Percentiles rank a stretch among this genome's conserved stretches.
Conservation (phyloP, 92 coral and sea anemone genomes). For the Paramuricea clavata region DNA sequence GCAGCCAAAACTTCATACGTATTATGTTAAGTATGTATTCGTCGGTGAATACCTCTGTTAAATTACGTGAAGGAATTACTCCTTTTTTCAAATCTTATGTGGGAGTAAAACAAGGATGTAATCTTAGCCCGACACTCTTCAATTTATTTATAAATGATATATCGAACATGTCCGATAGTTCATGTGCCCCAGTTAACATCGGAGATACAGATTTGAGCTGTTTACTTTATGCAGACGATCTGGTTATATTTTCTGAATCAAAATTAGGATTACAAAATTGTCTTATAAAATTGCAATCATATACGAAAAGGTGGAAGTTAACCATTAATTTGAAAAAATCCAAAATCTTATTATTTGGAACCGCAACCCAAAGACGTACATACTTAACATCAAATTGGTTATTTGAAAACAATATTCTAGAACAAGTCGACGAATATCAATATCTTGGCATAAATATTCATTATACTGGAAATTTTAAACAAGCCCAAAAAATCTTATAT, state of each 20-base stretch:
- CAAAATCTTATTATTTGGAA: too few species aligned
- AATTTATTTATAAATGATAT: not conserved
- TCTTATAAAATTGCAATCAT: too few species aligned
- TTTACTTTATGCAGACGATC: not conserved
- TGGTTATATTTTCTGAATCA: not conserved
- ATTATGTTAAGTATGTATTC: too few species aligned
- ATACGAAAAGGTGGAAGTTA: too few species aligned
- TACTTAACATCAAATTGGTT: not conserved
- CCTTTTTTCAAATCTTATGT: constrained; percentile 44
- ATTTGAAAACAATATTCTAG: not conserved
- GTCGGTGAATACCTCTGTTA: too few species aligned
- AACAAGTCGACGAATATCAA: not conserved
- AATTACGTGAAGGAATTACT: constrained; percentile 17
- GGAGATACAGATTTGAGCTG: not conserved
- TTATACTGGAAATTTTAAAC: not conserved
- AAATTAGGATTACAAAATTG: too few species aligned
- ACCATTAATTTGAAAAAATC: too few species aligned
- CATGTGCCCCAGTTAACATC: too few species aligned
- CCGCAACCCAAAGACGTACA: too few species aligned
- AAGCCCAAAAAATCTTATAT: not conserved
- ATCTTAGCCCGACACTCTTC: constrained; percentile 50
- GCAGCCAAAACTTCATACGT: too few species aligned
- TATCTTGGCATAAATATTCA: not conserved
- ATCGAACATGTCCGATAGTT: too few species aligned
- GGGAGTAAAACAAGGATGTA: constrained; percentile 54